Evolutionary conservation across 2,113 vertebrate species (phyloP).

Genomic region (Nyctereutes procyonoides): DNA sequence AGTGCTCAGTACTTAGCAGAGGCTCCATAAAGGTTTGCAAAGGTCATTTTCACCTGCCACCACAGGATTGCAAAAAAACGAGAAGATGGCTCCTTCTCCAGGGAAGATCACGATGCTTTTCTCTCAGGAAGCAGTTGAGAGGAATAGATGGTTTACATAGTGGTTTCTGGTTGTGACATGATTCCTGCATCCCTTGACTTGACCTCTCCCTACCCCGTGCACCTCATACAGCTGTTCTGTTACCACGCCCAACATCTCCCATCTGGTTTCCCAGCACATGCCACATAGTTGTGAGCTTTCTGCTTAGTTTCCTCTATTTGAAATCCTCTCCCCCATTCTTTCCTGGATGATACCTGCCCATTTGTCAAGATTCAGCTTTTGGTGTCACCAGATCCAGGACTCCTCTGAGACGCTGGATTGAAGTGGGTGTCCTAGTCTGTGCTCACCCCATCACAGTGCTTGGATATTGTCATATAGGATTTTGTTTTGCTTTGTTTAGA

Average conservation of each 20-base stretch:
- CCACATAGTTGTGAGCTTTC: neutral
- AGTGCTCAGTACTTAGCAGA: neutral
- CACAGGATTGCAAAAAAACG: neutral
- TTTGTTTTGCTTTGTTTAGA: neutral
- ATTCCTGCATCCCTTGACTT: neutral
- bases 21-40: neutral
- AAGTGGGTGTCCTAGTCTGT: neutral
- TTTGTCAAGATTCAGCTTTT: neutral
- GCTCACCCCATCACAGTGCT: neutral
- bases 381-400: neutral
- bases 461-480: neutral
- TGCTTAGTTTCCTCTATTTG: neutral
- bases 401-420: neutral
- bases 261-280: neutral
- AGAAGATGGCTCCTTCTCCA: neutral
- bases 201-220: neutral
- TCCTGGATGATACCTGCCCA: neutral
- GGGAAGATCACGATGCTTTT: neutral
- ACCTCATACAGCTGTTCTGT: neutral
- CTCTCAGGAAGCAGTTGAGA: conserved; percentile 5
- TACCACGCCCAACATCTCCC: neutral
- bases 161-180: neutral
- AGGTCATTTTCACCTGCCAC: neutral
- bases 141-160: neutral
- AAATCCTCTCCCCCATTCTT: neutral